Evolutionary conservation across 2,797 vertebrate species (phyloP), one percentile per base, ranked within the genome.

Genomic region (Gobio occitaniae): DNA sequence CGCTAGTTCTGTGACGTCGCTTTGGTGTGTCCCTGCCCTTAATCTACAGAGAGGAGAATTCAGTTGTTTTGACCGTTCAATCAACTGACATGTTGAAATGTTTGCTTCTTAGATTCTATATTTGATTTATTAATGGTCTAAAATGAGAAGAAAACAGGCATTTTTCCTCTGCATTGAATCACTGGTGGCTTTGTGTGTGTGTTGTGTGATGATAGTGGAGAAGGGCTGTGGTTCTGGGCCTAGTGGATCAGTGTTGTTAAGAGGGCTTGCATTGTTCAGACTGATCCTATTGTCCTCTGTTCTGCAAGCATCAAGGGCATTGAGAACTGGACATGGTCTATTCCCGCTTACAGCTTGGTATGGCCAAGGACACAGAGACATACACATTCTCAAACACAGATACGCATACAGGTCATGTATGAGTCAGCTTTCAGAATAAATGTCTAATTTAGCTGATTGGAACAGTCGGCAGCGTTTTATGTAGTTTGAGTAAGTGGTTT

Each of bases 271-370:
- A 66, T 84, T 86, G 85, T 84, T 85, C 71, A 79, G 29, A 69
- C 59, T 69, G 81, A 84, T 82, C 52, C 82, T 72, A 65, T 75
- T 86, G 86, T 84, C 86, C 83, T 86, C 72, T 68, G 25, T 72
- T 70, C 71, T 85, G 81, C 50, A 75, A 69, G 75, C 70, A 72
- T 85, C 87, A 85, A 88, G 87, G 85, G 80, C 85, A 79, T 83
- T 87, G 80, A 61, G 48, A 84, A 86, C 71, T 87, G 86, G 69
- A 88, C 66, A 81, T 21, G 32, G 76, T 36, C 78, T 68, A 70
- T 86, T 81, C 86, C 70, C 9, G 38, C 71, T 77, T 56, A 70
- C 54, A 86, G 66, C 2, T 8, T 80, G 83, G 29, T 75, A 89
- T 41, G 69, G 66, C 48, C 79, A 86, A 85, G 74, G 80, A 76